Base-by-base conservation (phyloP, 2,797 vertebrate species). In the Channa striata region DNA sequence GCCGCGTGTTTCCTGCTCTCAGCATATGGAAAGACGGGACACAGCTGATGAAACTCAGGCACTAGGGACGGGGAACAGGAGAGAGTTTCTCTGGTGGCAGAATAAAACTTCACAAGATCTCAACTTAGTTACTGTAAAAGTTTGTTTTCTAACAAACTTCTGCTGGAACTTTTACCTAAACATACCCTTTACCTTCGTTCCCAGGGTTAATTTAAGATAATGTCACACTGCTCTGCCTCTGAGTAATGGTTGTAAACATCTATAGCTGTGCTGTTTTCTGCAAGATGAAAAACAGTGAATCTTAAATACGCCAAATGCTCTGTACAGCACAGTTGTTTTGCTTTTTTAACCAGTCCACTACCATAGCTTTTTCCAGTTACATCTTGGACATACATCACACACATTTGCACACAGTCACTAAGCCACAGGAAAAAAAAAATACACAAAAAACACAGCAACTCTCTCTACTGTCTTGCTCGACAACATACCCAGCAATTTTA, bases 401-500 rank as follows among this genome's bases (percentile, higher is more conserved):
- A 84, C 68, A 51, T 73, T 74, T 52, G 46, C 63, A 70, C 49
- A 81, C 42, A 63, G 59, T 73, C 58, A 52, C 14, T 13, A 25
- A 62, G 47, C 63, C 78, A 67, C 70, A 81, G 50, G 71, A 60
- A 81, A 30, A 30, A 30, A 30, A 1, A 57, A 75, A 80, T 62
- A 59, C 59, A 54, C 74, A 83, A 59, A 63, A 74, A 49, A 49
- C 11, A n/a, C n/a, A n/a, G n/a, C n/a, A 9, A 60, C 65, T 64
- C 68, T 64, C 72, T 77, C 70, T 21, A 46, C 79, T 64, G 67
- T 77, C 74, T 77, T 53, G 71, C 71, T 85, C 58, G 77, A 78
- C 87, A 84, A 87, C 80, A 87, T 84, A 93, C 89, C 92, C 92
- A 87, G 92, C 89, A 93, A 94, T 94, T 94, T 94, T 62, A 84